Percentiles rank a stretch among this genome's conserved stretches.
phyloP scores from a whole-genome alignment of 2,113 vertebrate species.

The Fukomys damarensis region DNA sequence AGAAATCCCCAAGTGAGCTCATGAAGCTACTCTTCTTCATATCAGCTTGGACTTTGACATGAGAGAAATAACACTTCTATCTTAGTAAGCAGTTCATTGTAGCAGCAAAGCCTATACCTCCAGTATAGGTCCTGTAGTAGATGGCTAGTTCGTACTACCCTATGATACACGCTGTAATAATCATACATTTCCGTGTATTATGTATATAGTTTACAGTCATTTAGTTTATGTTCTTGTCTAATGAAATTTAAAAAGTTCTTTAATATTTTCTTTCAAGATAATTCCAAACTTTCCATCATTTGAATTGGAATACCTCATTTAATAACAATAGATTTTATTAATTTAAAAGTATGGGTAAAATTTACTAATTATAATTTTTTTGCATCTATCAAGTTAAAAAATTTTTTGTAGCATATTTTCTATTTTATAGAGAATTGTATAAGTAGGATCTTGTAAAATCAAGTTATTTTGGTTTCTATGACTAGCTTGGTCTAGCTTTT shows the following conservation, averaged over 20 bases:
- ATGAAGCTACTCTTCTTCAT: background rate
- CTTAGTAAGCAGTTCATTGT: background rate
- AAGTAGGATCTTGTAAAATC: background rate
- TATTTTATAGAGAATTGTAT: conserved; percentile 8
- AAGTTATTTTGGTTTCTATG: background rate
- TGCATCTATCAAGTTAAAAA: background rate
- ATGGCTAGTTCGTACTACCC: background rate
- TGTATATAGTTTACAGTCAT: background rate
- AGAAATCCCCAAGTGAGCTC: background rate
- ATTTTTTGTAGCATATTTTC: conserved; percentile 37
- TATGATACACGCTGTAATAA: background rate
- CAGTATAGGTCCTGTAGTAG: background rate
- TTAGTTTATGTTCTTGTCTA: background rate
- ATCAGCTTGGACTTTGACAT: background rate
- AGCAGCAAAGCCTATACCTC: background rate
- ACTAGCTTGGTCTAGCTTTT: background rate
- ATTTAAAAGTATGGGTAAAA: conserved; percentile 45
- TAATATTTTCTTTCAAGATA: background rate
- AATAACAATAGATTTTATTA: background rate
- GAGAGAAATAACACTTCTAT: background rate
- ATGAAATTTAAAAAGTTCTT: background rate
- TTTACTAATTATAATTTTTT: background rate
- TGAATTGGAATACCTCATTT: background rate
- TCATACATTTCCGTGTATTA: background rate
- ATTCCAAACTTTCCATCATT: background rate